A percentile compares a stretch with the other conserved stretches of the same genome.
Evolutionary conservation across 2,113 vertebrate genomes (phyloP).

Genomic region (Chionodraco myersi): DNA sequence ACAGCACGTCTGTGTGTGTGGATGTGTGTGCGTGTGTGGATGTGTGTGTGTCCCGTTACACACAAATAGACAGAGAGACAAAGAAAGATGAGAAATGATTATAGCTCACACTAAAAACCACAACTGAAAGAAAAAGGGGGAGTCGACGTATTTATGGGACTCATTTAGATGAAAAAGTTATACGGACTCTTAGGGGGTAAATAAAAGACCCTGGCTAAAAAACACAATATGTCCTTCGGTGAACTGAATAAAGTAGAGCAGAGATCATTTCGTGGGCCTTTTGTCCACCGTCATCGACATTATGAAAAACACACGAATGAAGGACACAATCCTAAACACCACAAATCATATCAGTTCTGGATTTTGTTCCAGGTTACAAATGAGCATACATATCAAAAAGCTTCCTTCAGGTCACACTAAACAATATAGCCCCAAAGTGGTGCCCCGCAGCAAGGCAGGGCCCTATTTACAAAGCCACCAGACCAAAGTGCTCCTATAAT

Average conservation of each 20-base stretch:
- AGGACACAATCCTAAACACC: slow-evolving; percentile 28
- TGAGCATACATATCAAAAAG: slow-evolving; percentile 69
- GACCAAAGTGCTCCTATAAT: slow-evolving; percentile 80
- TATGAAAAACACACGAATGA: slow-evolving; percentile 48
- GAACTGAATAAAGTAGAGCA: slow-evolving; percentile 38
- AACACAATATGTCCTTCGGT: slow-evolving; percentile 61
- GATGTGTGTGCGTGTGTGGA: slow-evolving; percentile 45
- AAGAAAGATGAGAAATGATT: slow-evolving; percentile 85
- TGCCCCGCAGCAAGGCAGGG: slow-evolving; percentile 71
- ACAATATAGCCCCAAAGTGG: slow-evolving; percentile 73
- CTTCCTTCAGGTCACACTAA: slow-evolving; percentile 70
- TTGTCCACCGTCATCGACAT: slow-evolving; percentile 64
- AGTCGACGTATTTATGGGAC: slow-evolving; percentile 79
- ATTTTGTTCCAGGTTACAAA: slow-evolving; percentile 61
- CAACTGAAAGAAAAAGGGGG: slow-evolving; percentile 74
- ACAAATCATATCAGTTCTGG: slow-evolving; percentile 42
- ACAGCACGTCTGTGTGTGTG: slow-evolving; percentile 63
- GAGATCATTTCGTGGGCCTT: slow-evolving; percentile 36
- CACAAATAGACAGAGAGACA: slow-evolving; percentile 79
- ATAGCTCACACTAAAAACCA: slow-evolving; percentile 82
- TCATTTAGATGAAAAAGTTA: slow-evolving; percentile 79
- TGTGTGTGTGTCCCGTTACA: slow-evolving; percentile 57
- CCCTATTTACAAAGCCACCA: slow-evolving; percentile 80
- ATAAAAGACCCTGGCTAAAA: slow-evolving; percentile 62
- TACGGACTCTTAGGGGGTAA: slow-evolving; percentile 69